Evolutionary conservation across 2,888 invertebrate species (phyloP).

Genomic region (Lasioglossum villosulum): DNA sequence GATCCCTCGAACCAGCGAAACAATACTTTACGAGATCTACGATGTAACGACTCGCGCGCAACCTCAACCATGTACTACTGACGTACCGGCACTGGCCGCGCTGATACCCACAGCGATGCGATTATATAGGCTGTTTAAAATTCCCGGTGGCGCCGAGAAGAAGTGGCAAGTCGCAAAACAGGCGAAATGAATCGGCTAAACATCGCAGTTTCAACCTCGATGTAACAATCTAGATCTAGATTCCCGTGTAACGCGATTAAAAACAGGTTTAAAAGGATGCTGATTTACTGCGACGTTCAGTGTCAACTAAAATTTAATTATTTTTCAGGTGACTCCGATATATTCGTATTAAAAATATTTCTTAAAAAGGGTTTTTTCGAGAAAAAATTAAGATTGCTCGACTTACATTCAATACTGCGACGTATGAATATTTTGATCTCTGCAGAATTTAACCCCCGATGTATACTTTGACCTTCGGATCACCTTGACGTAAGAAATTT

Average conservation of each 20-base stretch:
- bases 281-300: not conserved
- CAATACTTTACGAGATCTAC: slow-evolving; percentile 23
- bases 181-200: not conserved
- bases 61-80: slow-evolving; percentile 32
- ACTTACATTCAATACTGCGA: not conserved
- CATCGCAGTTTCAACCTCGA: not conserved
- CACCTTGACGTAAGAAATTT: not conserved
- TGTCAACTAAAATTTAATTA: not conserved
- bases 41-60: slow-evolving; percentile 26
- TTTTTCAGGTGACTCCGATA: not conserved
- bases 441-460: not conserved
- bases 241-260: not conserved
- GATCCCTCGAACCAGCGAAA: not conserved
- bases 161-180: not conserved
- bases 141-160: not conserved
- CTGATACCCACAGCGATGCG: slow-evolving; percentile 37
- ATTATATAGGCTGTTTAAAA: slow-evolving; percentile 27
- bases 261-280: not conserved
- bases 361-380: not conserved
- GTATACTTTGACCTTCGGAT: not conserved
- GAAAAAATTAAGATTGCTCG: not conserved
- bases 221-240: not conserved
- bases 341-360: not conserved
- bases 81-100: slow-evolving; percentile 28
- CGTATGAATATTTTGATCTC: not conserved